Percentiles rank a stretch among this genome's conserved stretches.
These are phyloP conservation scores for Pocillopora meandrina DNA, from an alignment of 92 coral and sea anemone genomes.

Conservation along the genomic window DNA sequence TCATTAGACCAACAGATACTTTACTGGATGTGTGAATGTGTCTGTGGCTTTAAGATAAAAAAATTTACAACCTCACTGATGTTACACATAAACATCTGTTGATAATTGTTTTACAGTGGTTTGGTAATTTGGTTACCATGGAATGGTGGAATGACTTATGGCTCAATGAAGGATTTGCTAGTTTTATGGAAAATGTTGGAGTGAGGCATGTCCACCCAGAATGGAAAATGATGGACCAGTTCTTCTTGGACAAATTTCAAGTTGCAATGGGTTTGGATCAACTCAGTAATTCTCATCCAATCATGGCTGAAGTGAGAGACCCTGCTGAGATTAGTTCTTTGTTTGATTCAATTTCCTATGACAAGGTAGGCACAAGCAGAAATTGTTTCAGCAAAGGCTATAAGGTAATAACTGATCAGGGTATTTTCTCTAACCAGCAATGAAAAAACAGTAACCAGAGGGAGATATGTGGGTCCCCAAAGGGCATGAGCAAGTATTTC, in stretches of 20 bases:
- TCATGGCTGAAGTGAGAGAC: constrained; percentile 68
- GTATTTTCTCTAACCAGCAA: too few species aligned
- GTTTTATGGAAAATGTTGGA: constrained; percentile 85
- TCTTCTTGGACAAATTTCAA: constrained; percentile 51
- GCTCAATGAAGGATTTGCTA: constrained; percentile 89
- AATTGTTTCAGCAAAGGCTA: too few species aligned
- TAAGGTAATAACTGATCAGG: too few species aligned
- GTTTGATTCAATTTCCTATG: constrained; percentile 87
- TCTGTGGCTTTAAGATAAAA: background rate
- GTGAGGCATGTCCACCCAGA: constrained; percentile 63
- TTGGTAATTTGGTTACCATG: constrained; percentile 94
- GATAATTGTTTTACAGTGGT: constrained; percentile 63
- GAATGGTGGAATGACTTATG: constrained; percentile 88
- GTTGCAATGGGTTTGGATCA: constrained; percentile 74
- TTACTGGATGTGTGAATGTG: background rate
- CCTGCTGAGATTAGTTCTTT: constrained; percentile 76
- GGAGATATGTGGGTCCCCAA: too few species aligned
- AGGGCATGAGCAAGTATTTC: too few species aligned
- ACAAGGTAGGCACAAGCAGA: constrained; percentile 61
- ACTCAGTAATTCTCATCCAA: constrained; percentile 84
- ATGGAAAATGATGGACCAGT: constrained; percentile 86
- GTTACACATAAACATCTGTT: background rate
- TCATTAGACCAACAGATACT: background rate
- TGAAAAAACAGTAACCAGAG: too few species aligned
- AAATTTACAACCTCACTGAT: too few species aligned